Base-by-base conservation (phyloP, 1,140 invertebrate genomes). In the Zaprionus vittiger region DNA sequence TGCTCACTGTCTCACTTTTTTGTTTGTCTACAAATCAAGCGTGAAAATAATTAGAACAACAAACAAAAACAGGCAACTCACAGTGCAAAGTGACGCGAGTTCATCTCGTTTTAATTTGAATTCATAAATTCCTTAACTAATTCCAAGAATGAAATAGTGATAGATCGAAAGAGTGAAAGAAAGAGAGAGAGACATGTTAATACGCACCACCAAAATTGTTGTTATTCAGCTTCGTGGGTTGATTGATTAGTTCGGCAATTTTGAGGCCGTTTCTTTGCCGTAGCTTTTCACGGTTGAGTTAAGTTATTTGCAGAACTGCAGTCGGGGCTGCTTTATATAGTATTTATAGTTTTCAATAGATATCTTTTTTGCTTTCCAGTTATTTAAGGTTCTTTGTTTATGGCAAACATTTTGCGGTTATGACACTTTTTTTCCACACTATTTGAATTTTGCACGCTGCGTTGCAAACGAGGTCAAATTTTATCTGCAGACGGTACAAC, bases 181-280 rank as follows among this genome's bases (percentile, higher is more conserved):
- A 11, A 49, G 0, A 22, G 20, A 4, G 9, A 49, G 47, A 52
- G 47, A 22, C 20, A 2, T 12, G 22, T 20, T 14, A 62, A 86
- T 87, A 87, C 84, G 84, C 85, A 89, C 85, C 84, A 74, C 78
- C 85, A 80, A 89, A 90, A 85, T 89, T 89, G 80, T 89, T 89
- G 85, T 89, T 89, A 86, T 89, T 89, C 75, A 90, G 81, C 76
- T 89, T 89, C 76, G 85, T 85, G 67, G 85, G 85, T 87, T 89
- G 85, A 85, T 89, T 84, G 55, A 89, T 89, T 90, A 89, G 63
- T 89, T 89, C 85, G 79, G 85, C 85, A 83, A 89, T 89, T 60
- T 85, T 80, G 79, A 77, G 75, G 79, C 81, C 72, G 81, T 79
- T 81, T 78, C 20, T 63, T 61, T 72, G 41, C 52, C 57, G 28